Conservation (phyloP, 2,888 invertebrate species). For the Linnaemya vulpina region DNA sequence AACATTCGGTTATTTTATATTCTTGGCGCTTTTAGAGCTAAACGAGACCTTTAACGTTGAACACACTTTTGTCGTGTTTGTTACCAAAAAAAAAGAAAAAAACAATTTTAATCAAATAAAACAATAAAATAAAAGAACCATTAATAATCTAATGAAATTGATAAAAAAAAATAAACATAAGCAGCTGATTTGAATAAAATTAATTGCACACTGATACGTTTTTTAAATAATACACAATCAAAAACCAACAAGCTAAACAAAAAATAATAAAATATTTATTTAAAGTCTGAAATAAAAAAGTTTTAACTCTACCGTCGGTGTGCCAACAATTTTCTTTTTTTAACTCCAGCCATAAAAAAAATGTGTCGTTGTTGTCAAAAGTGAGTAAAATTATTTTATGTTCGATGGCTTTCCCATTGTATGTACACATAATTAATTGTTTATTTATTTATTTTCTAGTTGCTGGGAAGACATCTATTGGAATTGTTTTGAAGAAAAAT, state of each 20-base stretch:
- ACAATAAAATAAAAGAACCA: slow-evolving; percentile 5
- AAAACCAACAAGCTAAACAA: slow-evolving; percentile 7
- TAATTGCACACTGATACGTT: slow-evolving; percentile 8
- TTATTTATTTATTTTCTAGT: slow-evolving; percentile 82
- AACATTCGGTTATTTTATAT: slow-evolving; percentile 54
- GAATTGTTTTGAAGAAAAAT: slow-evolving; percentile 89
- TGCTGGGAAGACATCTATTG: slow-evolving; percentile 89
- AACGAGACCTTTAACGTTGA: slow-evolving; percentile 64
- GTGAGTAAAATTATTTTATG: slow-evolving; percentile 76
- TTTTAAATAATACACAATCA: slow-evolving; percentile 8
- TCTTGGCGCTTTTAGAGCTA: slow-evolving; percentile 66
- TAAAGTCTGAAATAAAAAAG: slow-evolving; percentile 25
- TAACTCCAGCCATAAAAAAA: slow-evolving; percentile 71
- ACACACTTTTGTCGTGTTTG: slow-evolving; percentile 37
- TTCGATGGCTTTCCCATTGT: slow-evolving; percentile 24
- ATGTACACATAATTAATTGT: slow-evolving; percentile 61
- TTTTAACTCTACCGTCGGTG: slow-evolving; percentile 3
- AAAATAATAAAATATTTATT: slow-evolving; percentile 26
- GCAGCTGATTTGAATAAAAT: slow-evolving; percentile 57
- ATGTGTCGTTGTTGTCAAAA: slow-evolving; percentile 83
- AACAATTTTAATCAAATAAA: slow-evolving; percentile 8
- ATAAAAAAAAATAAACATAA: slow-evolving; percentile 43
- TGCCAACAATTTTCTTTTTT: slow-evolving; percentile 7
- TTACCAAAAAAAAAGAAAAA: slow-evolving; percentile 48
- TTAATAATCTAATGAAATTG: slow-evolving; percentile 48